phyloP scores from a whole-genome alignment of 2,797 vertebrate genomes.

The Sphenopsis melanotis region DNA sequence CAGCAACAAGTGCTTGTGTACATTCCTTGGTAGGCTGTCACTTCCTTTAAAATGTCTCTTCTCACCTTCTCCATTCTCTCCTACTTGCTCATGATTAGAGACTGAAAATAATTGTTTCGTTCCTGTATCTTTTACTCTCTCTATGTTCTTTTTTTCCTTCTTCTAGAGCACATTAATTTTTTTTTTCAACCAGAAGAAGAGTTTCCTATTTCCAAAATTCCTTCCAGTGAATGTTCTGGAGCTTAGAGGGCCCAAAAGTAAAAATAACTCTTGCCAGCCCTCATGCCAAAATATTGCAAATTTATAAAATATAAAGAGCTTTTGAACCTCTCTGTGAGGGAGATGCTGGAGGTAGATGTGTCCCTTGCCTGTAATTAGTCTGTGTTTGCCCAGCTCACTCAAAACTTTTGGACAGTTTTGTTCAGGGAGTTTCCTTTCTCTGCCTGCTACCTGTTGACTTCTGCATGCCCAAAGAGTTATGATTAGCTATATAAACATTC shows the following conservation, averaged over 20 bases:
- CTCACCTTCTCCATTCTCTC: not conserved
- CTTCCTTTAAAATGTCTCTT: not conserved
- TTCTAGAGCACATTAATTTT: not conserved
- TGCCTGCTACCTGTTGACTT: not conserved
- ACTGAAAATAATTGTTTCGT: not conserved
- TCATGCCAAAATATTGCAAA: not conserved
- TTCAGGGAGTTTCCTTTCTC: not conserved
- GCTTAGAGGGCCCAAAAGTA: not conserved
- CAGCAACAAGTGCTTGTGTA: not conserved
- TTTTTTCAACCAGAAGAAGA: not conserved
- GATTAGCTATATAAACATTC: not conserved
- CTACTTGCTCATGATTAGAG: not conserved
- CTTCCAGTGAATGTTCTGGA: not conserved
- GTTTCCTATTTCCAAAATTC: not conserved
- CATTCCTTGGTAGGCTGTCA: not conserved
- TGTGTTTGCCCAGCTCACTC: not conserved
- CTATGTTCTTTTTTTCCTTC: not conserved
- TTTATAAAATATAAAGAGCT: not conserved
- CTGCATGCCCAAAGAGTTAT: not conserved
- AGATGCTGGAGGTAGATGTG: not conserved
- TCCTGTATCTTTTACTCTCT: not conserved
- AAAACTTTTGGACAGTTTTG: not conserved
- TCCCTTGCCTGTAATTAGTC: not conserved
- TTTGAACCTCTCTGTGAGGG: not conserved
- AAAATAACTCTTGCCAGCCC: not conserved